Evolutionary conservation across 2,113 vertebrate genomes (phyloP), one percentile per base, ranked within the genome.

Genomic region (Vidua macroura): DNA sequence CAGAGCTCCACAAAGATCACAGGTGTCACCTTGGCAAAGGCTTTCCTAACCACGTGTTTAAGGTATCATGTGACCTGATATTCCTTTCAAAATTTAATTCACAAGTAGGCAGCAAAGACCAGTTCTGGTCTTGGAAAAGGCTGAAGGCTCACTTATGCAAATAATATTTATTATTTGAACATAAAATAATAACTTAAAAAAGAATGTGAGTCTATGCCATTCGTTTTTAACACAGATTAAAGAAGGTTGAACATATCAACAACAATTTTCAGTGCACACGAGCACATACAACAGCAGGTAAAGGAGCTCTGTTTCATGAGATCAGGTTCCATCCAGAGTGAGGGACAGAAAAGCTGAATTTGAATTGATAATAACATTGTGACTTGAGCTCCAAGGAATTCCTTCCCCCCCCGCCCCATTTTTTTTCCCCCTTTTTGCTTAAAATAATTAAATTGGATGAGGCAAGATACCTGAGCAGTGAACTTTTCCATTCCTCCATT

Each of bases 331-430:
- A 66, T 16, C 13, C 55, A 37, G 78, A 90, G 74, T 18, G 49
- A 44, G 90, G 75, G 86, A 86, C 3, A 62, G 91, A 86, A 91
- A 94, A 96, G 92, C 91, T 64, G 91, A 95, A 96, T 95, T 68
- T 74, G 89, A 96, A 95, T 94, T 85, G 90, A 96, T 92, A 94
- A 94, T 46, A 83, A 90, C 87, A 72, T 48, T 96, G 96, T 95
- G 96, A 96, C 77, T 92, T 87, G 91, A 85, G 91, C 95, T 83
- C 69, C 75, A 67, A 86, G 93, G 92, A 97, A 96, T 90, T 92
- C 74, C 72, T 43, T 72, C 48, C 37, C 22, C 63, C 1, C 6
- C 6, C 11, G 9, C 33, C 3, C 2, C 41, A 37, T 2, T 30
- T n/a, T 49, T 35, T 18, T 39, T 17, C 15, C 16, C 16, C 8